Percentiles rank a stretch among this genome's conserved stretches.
phyloP scores from a whole-genome alignment of 2,888 invertebrate genomes.

The Tiphia femorata region DNA sequence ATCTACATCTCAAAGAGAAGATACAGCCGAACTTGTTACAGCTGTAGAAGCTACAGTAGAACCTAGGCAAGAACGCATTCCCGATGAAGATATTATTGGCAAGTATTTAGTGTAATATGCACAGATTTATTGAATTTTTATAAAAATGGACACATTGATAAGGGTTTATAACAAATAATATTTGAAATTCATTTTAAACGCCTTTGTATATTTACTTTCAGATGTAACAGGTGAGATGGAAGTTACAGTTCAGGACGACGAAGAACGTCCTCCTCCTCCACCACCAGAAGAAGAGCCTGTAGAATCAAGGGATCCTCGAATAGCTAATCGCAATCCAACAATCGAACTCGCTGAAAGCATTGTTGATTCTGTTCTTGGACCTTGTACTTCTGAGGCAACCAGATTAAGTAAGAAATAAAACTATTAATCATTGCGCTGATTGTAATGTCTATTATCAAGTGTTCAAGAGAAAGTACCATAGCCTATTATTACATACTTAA shows the following conservation, averaged over 20 bases:
- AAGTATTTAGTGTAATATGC: constrained; percentile 4
- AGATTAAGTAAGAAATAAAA: constrained; percentile 54
- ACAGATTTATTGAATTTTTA: background rate
- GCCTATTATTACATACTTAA: background rate
- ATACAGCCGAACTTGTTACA: constrained; percentile 46
- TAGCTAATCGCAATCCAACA: constrained; percentile 54
- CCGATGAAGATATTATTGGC: constrained; percentile 61
- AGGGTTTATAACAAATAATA: background rate
- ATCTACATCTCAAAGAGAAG: constrained; percentile 52
- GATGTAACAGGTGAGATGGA: constrained; percentile 66
- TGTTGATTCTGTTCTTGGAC: constrained; percentile 67
- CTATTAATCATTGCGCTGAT: no score
- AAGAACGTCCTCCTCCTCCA: constrained; percentile 56
- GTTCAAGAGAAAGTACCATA: no score
- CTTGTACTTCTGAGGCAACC: constrained; percentile 56
- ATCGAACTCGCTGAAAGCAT: constrained; percentile 67
- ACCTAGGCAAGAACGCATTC: constrained; percentile 50
- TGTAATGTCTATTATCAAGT: no score
- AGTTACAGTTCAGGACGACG: constrained; percentile 63
- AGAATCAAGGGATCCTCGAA: constrained; percentile 52
- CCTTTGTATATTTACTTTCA: constrained; percentile 14
- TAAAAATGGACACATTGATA: background rate
- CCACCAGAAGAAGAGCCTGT: constrained; percentile 46
- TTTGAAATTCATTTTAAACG: background rate
- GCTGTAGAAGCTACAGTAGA: constrained; percentile 56